Percentiles rank a stretch among this genome's conserved stretches.
Conservation (phyloP, 64 coral and sea anemone genomes). For the Hydrozoanthus tunicans region DNA sequence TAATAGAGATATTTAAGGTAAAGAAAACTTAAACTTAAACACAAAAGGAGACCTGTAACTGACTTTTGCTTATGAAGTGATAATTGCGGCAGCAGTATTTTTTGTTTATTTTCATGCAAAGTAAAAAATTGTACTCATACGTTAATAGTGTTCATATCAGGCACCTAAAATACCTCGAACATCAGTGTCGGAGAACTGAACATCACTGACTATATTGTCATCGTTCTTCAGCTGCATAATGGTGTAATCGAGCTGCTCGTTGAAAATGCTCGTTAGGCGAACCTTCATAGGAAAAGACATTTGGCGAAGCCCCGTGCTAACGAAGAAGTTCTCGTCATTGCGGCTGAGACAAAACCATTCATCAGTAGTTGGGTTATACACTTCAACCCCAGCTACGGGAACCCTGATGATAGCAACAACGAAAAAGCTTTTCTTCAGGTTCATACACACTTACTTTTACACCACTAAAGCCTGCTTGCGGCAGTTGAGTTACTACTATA, state of each 20-base stretch:
- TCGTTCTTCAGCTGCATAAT: constrained; percentile 64
- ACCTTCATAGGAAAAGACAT: constrained; percentile 62
- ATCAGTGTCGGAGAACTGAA: constrained; percentile 61
- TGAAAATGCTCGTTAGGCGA: constrained; percentile 69
- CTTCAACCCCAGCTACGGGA: constrained; percentile 81
- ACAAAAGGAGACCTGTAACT: no score
- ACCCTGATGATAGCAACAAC: constrained; percentile 14
- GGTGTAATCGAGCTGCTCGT: constrained; percentile 60
- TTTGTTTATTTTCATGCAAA: no score
- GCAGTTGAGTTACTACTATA: no score
- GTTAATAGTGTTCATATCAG: background rate
- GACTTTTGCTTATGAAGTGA: no score
- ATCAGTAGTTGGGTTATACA: constrained; percentile 64
- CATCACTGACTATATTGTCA: constrained; percentile 36
- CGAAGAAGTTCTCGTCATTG: constrained; percentile 63
- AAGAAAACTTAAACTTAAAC: no score
- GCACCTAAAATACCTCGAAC: constrained; percentile 35
- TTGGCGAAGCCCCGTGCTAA: constrained; percentile 46
- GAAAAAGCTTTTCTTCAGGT: no score
- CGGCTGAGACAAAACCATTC: constrained; percentile 70
- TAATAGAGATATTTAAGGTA: no score
- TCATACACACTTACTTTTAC: no score
- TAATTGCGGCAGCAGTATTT: no score
- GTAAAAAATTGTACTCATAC: background rate
- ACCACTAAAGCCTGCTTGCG: no score